phyloP scores from a whole-genome alignment of 2,888 invertebrate genomes.

The Pachydiplax longipennis region DNA sequence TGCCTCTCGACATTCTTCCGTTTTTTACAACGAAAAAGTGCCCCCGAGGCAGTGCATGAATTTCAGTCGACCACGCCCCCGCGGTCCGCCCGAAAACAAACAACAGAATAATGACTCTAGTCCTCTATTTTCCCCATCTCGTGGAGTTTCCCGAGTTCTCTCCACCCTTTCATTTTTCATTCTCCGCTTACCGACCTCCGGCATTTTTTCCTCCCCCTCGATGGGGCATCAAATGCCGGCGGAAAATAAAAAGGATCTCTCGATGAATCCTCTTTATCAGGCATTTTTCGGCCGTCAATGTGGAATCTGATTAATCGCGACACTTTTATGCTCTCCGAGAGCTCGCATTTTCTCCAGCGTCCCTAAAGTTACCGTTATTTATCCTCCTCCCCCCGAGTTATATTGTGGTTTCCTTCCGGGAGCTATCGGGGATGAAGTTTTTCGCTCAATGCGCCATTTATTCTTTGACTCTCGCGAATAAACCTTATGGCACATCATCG shows the following conservation, averaged over 20 bases:
- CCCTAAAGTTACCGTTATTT: too few species aligned
- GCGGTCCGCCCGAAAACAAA: not conserved
- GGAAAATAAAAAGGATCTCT: not conserved
- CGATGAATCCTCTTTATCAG: not conserved
- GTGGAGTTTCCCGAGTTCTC: not conserved
- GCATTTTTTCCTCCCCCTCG: not conserved
- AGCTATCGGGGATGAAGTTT: too few species aligned
- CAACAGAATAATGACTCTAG: not conserved
- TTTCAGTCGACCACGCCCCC: not conserved
- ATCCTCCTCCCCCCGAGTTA: too few species aligned
- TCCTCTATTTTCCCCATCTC: not conserved
- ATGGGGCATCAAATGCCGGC: not conserved
- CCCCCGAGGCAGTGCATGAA: not conserved
- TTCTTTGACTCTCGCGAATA: too few species aligned
- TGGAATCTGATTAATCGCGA: not conserved
- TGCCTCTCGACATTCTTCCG: not conserved
- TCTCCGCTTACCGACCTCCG: not conserved
- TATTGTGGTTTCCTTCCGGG: too few species aligned
- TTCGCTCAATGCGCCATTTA: too few species aligned
- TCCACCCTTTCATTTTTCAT: not conserved
- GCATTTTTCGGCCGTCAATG: not conserved
- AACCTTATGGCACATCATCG: too few species aligned
- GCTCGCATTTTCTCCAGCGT: not conserved
- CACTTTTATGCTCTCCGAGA: not conserved
- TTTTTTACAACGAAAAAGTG: not conserved